Conservation (phyloP, 2,797 vertebrate genomes). For the Hipposideros larvatus region DNA sequence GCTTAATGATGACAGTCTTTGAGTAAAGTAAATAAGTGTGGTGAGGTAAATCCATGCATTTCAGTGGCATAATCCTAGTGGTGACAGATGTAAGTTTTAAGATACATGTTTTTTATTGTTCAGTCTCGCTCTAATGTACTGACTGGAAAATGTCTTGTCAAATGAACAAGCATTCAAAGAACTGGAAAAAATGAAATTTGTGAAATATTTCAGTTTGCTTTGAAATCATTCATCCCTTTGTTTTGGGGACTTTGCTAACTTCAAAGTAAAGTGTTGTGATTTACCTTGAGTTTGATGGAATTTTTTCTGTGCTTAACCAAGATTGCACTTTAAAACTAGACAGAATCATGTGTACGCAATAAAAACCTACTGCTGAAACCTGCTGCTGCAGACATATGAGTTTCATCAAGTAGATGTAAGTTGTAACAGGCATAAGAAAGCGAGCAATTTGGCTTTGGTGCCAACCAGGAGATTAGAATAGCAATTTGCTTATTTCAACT, state of each 20-base stretch:
- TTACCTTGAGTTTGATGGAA: conserved; percentile 44
- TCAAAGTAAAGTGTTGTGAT: conserved; percentile 42
- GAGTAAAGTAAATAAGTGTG: background rate
- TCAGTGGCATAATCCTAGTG: background rate
- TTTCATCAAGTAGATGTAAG: conserved; percentile 52
- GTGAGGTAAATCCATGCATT: background rate
- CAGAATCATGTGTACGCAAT: background rate
- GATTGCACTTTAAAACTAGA: conserved; percentile 18
- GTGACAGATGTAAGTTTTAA: conserved; percentile 25
- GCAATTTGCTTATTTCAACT: conserved; percentile 69
- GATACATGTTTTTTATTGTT: background rate
- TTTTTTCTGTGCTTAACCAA: conserved; percentile 43
- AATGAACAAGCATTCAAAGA: background rate
- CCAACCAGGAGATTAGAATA: conserved; percentile 66
- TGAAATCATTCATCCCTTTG: conserved; percentile 30
- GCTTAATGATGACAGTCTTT: background rate
- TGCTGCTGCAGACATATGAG: background rate
- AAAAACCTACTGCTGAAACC: background rate
- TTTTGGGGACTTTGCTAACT: background rate
- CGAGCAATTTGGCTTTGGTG: conserved; percentile 2
- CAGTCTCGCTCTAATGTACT: background rate
- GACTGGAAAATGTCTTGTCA: conserved; percentile 39
- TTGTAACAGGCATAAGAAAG: conserved; percentile 48
- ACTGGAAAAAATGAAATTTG: background rate
- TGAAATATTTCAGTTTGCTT: conserved; percentile 42